phyloP scores from a whole-genome alignment of 2,888 invertebrate genomes.

The Pachydiplax longipennis region DNA sequence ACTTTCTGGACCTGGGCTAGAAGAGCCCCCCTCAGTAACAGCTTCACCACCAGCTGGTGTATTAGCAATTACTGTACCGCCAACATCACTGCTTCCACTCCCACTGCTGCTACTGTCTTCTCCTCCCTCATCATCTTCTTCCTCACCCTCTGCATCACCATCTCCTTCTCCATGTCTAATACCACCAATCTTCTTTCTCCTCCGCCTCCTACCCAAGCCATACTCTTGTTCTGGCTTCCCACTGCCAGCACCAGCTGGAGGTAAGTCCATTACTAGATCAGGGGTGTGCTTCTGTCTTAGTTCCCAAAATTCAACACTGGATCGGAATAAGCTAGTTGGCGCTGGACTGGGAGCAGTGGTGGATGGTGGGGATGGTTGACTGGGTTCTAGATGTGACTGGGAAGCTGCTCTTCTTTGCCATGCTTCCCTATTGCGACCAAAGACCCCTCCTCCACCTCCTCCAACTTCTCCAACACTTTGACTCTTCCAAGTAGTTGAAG shows the following conservation, averaged over 20 bases:
- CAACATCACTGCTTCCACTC: constrained; percentile 46
- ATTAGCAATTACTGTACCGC: not conserved
- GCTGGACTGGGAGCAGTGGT: not conserved
- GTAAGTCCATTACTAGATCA: constrained; percentile 84
- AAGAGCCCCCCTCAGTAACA: constrained; percentile 12
- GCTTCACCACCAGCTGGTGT: not conserved
- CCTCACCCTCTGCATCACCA: constrained; percentile 55
- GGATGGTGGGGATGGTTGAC: constrained; percentile 51
- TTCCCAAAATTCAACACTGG: constrained; percentile 59
- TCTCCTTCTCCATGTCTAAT: constrained; percentile 56
- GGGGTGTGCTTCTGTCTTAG: constrained; percentile 66
- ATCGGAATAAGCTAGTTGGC: constrained; percentile 49
- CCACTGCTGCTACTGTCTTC: constrained; percentile 48
- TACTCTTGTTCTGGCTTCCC: constrained; percentile 32
- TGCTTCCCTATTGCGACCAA: constrained; percentile 65
- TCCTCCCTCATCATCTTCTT: constrained; percentile 61
- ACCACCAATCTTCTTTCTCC: constrained; percentile 52
- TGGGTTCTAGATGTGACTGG: constrained; percentile 58
- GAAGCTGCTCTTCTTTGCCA: constrained; percentile 70
- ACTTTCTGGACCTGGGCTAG: constrained; percentile 62
- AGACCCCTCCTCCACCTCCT: constrained; percentile 55
- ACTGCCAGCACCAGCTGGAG: constrained; percentile 58
- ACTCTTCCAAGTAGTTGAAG: constrained; percentile 59
- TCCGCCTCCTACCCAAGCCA: not conserved
- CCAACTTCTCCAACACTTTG: constrained; percentile 61